Conservation (phyloP, 2,797 vertebrate species). For the Fratercula arctica region DNA sequence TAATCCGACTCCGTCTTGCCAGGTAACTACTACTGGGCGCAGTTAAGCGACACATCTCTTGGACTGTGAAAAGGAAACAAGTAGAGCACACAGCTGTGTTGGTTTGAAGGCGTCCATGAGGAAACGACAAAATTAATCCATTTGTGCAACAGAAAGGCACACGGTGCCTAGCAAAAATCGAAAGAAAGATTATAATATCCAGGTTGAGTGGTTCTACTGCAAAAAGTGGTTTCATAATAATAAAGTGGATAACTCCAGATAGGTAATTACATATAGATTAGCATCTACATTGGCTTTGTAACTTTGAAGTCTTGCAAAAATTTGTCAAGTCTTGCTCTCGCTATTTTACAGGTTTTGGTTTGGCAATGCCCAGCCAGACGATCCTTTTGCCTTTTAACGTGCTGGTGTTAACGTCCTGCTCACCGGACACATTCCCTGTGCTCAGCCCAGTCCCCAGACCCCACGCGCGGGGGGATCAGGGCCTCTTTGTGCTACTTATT, state of each 20-base stretch:
- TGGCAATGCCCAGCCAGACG: neutral
- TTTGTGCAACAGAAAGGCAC: neutral
- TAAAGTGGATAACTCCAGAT: neutral
- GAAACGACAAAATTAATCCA: accelerated
- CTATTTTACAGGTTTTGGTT: neutral
- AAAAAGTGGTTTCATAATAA: neutral
- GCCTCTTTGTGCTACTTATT: neutral
- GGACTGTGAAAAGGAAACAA: accelerated
- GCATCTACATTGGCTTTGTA: no score
- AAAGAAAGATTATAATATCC: neutral
- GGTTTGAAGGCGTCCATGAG: neutral
- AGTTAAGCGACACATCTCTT: accelerated
- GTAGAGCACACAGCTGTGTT: accelerated
- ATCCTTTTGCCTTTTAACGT: neutral
- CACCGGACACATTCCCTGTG: accelerated
- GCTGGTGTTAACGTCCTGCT: neutral
- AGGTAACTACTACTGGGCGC: neutral
- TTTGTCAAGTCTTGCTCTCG: neutral
- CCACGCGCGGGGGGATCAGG: accelerated
- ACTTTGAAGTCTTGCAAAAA: neutral
- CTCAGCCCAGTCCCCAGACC: neutral
- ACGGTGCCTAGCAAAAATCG: accelerated
- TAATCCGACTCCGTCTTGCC: neutral
- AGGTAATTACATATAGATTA: neutral
- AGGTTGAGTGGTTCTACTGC: neutral